These are phyloP conservation scores for Streblospio benedicti DNA, from an alignment of 1,140 invertebrate genomes.

Conservation along the genomic window DNA sequence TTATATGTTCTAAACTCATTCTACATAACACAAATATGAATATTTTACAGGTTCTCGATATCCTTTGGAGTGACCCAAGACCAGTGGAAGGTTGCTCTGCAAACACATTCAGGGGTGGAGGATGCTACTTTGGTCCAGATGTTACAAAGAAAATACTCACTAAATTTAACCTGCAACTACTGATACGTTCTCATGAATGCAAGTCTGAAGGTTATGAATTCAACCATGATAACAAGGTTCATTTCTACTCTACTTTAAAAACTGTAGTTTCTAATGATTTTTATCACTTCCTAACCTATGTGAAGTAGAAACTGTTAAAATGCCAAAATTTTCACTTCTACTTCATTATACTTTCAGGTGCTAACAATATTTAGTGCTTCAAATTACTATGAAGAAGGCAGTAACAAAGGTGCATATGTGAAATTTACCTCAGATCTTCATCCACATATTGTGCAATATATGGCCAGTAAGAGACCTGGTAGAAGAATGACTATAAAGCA, in stretches of 20 bases:
- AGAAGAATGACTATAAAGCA: conserved; percentile 67
- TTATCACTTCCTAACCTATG: too few relatives aligned
- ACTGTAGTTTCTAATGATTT: too few relatives aligned
- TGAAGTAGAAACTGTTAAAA: too few relatives aligned
- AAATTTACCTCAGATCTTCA: conserved; percentile 61
- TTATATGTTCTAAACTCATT: too few relatives aligned
- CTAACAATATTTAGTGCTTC: conserved; percentile 89
- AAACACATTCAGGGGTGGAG: conserved; percentile 77
- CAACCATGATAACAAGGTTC: conserved; percentile 67
- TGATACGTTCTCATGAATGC: conserved; percentile 85
- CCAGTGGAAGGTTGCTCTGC: conserved; percentile 58
- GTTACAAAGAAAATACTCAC: conserved; percentile 68
- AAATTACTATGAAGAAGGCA: conserved; percentile 85
- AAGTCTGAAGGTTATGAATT: conserved; percentile 83
- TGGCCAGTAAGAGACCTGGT: conserved; percentile 45
- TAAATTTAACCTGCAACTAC: conserved; percentile 62
- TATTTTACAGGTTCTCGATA: conserved; percentile 66
- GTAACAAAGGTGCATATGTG: conserved; percentile 82
- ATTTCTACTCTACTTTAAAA: not conserved
- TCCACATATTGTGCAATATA: conserved; percentile 77
- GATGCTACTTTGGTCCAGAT: conserved; percentile 83
- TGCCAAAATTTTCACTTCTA: too few relatives aligned
- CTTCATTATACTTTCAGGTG: conserved; percentile 61
- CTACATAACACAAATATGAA: not conserved
- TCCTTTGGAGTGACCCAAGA: conserved; percentile 85